Evolutionary conservation across 2,113 vertebrate species (phyloP).

Genomic region (Mystacornis crossleyi): DNA sequence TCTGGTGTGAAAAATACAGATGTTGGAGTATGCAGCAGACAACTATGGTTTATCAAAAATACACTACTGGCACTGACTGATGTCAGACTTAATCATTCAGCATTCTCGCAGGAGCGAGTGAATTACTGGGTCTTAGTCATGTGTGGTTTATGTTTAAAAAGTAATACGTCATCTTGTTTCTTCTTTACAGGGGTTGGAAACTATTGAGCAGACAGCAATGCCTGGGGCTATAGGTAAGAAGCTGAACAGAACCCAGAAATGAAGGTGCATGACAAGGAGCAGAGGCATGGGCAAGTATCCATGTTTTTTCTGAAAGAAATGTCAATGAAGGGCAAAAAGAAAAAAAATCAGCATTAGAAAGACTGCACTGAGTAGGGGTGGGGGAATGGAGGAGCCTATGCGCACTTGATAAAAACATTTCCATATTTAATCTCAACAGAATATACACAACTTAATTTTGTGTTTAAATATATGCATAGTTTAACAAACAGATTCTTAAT

Average conservation of each 20-base stretch:
- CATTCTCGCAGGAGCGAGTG: slow-evolving; percentile 49
- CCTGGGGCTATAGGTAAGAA: slow-evolving; percentile 52
- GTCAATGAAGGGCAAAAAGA: slow-evolving; percentile 1
- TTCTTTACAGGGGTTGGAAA: slow-evolving; percentile 60
- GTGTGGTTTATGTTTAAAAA: slow-evolving; percentile 73
- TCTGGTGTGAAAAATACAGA: slow-evolving; percentile 70
- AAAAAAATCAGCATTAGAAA: neutral
- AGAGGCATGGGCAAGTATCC: slow-evolving; percentile 22
- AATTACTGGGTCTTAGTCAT: slow-evolving; percentile 62
- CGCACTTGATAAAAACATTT: neutral
- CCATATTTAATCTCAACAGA: slow-evolving; percentile 1
- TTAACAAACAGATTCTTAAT: slow-evolving; percentile 64
- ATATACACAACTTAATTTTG: slow-evolving; percentile 40
- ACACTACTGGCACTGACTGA: slow-evolving; percentile 65
- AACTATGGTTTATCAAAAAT: slow-evolving; percentile 75
- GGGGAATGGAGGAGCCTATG: neutral
- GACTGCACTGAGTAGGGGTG: neutral
- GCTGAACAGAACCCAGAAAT: slow-evolving; percentile 44
- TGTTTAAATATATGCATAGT: slow-evolving; percentile 46
- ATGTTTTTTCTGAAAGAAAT: slow-evolving; percentile 22
- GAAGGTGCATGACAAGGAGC: slow-evolving; percentile 52
- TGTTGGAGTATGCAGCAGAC: slow-evolving; percentile 63
- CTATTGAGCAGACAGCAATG: slow-evolving; percentile 66
- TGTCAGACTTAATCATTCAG: slow-evolving; percentile 68
- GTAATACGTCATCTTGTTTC: slow-evolving; percentile 68